Base-by-base conservation (phyloP, 1,140 invertebrate genomes). In the Aphidius gifuensis region DNA sequence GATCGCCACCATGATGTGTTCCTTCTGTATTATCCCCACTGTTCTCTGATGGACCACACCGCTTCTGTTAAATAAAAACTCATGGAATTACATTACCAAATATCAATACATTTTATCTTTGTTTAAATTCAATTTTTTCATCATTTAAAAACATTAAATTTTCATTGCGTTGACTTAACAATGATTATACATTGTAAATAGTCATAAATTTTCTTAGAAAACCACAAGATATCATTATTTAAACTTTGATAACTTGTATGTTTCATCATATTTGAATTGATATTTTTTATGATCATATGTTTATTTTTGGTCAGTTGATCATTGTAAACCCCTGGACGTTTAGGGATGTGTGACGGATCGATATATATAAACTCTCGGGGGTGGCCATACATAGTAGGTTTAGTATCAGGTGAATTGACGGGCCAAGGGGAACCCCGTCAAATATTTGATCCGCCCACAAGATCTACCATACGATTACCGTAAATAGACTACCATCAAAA, bases 1-100 rank as follows among this genome's bases (percentile, higher is more conserved):
- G n/a, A 57, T 60, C 51, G 64, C 64, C 60, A 62, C 60, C 64
- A 66, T 66, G 64, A 60, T 66, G 64, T 66, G 59, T 58, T 40
- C 55, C 49, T 58, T 51, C 43, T 38, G 38, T 9, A 32, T 45
- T 54, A 46, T 56, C 47, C 47, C 47, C 6, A 21, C 53, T 21
- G n/a, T 40, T 9, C 9, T 4, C 51, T 40, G 23, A 32, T 32
- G 23, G 23, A 32, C 23, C 23, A 32, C 2, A 32, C 23, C 4
- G 23, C 23, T 32, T 32, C 23, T 32, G 23, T 16, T 16, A 16
- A 16, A 16, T 16, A 16, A 16, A 16, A 16, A 16, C 16, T 16
- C 16, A 16, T 16, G 16, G 1, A 16, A 16, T 16, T 16, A 1
- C 16, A 16, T 16, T 16, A 16, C 1, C 16, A 16, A 16, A 16